phyloP scores from a whole-genome alignment of 2,888 invertebrate species.

The Matsumyia berberina region DNA sequence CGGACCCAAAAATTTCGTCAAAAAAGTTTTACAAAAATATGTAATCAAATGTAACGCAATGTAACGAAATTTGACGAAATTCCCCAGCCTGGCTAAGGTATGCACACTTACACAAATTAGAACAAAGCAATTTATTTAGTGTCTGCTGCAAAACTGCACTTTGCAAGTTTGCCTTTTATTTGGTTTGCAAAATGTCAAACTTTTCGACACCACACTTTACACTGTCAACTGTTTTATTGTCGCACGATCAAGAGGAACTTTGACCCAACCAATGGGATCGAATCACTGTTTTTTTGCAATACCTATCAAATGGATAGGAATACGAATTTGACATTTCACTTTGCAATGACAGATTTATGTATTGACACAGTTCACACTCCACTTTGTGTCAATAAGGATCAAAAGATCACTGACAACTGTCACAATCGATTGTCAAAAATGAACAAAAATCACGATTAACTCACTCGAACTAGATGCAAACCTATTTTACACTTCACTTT shows the following conservation, averaged over 20 bases:
- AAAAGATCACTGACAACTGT: neutral
- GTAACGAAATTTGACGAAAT: slow-evolving; percentile 3
- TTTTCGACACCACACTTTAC: slow-evolving; percentile 35
- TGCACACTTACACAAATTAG: slow-evolving; percentile 77
- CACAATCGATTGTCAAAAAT: neutral
- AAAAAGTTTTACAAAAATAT: neutral
- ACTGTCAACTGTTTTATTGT: slow-evolving; percentile 32
- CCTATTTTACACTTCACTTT: neutral
- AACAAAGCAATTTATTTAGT: slow-evolving; percentile 66
- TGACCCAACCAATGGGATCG: neutral
- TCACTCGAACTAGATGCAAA: neutral
- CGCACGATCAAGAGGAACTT: neutral
- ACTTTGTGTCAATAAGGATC: slow-evolving; percentile 19
- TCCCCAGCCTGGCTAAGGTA: slow-evolving; percentile 54
- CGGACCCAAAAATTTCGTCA: neutral
- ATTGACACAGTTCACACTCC: neutral
- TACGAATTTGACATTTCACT: slow-evolving; percentile 1
- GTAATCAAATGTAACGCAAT: neutral
- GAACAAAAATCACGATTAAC: neutral
- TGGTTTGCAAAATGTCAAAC: slow-evolving; percentile 34
- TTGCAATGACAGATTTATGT: slow-evolving; percentile 4
- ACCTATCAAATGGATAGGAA: too few species aligned
- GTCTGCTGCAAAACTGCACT: slow-evolving; percentile 60
- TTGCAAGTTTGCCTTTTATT: slow-evolving; percentile 54
- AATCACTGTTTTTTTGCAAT: too few species aligned